Percentiles rank a stretch among this genome's conserved stretches.
Evolutionary conservation across 2,113 vertebrate species (phyloP).

Genomic region (Heterocephalus glaber): DNA sequence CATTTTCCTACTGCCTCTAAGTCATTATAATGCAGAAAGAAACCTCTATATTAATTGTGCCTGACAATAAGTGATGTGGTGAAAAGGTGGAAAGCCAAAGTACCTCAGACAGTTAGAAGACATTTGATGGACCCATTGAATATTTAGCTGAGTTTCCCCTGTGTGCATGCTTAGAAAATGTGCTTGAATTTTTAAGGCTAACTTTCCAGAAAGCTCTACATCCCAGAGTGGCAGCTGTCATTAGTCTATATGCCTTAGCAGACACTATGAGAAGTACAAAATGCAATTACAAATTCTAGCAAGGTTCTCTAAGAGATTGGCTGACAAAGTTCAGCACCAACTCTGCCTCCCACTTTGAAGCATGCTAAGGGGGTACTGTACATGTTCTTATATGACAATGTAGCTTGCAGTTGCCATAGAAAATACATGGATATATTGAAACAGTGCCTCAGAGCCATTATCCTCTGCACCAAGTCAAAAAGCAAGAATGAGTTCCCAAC

Average conservation of each 20-base stretch:
- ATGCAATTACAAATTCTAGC: neutral
- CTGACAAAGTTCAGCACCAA: neutral
- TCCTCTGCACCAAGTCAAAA: neutral
- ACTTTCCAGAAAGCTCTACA: constrained; percentile 17
- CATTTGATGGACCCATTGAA: neutral
- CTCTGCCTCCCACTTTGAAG: neutral
- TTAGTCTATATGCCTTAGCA: neutral
- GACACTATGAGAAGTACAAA: neutral
- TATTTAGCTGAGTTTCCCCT: constrained; percentile 16
- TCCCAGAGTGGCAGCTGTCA: neutral
- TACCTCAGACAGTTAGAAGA: neutral
- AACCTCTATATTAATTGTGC: neutral
- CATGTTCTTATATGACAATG: neutral
- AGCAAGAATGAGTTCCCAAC: neutral
- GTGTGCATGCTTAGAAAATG: neutral
- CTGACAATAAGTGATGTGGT: neutral
- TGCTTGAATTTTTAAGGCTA: neutral
- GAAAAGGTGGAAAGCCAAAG: neutral
- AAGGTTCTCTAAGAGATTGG: neutral
- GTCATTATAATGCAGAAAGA: neutral
- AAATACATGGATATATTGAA: neutral
- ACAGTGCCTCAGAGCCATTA: neutral
- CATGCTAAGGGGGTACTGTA: neutral
- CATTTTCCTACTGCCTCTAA: neutral
- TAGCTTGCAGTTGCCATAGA: neutral